A percentile compares a stretch with the other conserved stretches of the same genome.
phyloP scores from a whole-genome alignment of 2,888 invertebrate genomes.

The Melolontha melolontha region DNA sequence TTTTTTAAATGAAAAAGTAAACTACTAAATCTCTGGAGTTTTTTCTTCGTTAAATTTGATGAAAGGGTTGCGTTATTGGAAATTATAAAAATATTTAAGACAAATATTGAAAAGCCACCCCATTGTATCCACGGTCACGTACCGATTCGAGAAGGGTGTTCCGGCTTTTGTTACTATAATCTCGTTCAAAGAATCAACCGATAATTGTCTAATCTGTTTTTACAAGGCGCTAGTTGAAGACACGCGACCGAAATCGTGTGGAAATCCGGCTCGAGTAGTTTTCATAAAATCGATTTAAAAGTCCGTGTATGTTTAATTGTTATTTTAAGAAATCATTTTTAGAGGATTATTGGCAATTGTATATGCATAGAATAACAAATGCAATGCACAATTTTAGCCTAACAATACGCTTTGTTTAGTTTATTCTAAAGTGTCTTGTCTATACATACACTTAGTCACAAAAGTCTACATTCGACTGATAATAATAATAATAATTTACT shows the following conservation, averaged over 20 bases:
- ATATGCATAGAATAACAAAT: too few species aligned
- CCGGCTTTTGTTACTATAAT: slow-evolving; percentile 16
- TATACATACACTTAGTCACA: too few species aligned
- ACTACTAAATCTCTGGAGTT: slow-evolving; percentile 13
- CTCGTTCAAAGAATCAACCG: slow-evolving; percentile 10
- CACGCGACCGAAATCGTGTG: slow-evolving; percentile 23
- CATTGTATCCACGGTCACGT: slow-evolving; percentile 51
- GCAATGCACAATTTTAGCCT: too few species aligned
- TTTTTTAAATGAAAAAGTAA: slow-evolving; percentile 15
- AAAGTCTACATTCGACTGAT: too few species aligned
- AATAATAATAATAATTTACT: too few species aligned
- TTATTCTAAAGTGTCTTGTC: too few species aligned
- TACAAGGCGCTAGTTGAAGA: slow-evolving; percentile 20
- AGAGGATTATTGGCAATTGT: too few species aligned
- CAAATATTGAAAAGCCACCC: slow-evolving; percentile 55
- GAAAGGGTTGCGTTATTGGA: slow-evolving; percentile 44
- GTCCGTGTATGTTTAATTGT: too few species aligned
- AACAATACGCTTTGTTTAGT: too few species aligned
- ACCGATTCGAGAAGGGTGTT: slow-evolving; percentile 36
- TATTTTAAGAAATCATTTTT: too few species aligned
- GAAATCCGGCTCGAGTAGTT: slow-evolving; percentile 17
- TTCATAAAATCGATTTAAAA: not conserved
- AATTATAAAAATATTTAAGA: slow-evolving; percentile 50
- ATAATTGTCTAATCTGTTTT: slow-evolving; percentile 39
- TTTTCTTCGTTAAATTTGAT: slow-evolving; percentile 27